Base-by-base conservation (phyloP, 2,888 invertebrate genomes). In the Heteromyza rotundicornis region DNA sequence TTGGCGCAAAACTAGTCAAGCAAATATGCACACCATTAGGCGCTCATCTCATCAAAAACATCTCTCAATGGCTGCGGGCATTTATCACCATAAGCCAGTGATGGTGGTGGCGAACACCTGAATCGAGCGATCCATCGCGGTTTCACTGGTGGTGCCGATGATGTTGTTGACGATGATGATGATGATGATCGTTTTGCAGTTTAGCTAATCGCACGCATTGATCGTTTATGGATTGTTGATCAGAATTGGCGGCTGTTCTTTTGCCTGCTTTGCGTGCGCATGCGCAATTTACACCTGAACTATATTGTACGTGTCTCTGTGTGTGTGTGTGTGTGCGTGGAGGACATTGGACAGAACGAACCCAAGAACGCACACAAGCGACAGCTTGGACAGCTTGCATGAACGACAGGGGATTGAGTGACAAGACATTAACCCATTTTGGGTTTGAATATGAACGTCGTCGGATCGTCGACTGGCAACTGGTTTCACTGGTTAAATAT, bases 201-300 rank as follows among this genome's bases (percentile, higher is more conserved):
- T 40, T 40, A n/a, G n/a, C 40, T 40, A 40, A 40, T 40, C 10
- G 2, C 5, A 14, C 40, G n/a, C 40, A n/a, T n/a, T n/a, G 40
- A 40, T 40, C 40, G n/a, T n/a, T 40, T 40, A 40, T 40, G n/a
- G 40, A 14, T 14, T 8, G 10, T 40, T 40, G n/a, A 40, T 40
- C 40, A n/a, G 40, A 8, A 40, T 40, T n/a, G n/a, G 40, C 40
- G 8, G 8, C 40, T n/a, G n/a, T n/a, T n/a, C n/a, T n/a, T 40
- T n/a, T 40, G 40, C n/a, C 40, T 14, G 40, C 40, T 40, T 40
- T n/a, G 40, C n/a, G n/a, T n/a, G 40, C 40, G 40, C 40, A 40
- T 40, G 40, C 40, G 3, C 40, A n/a, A n/a, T n/a, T 40, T 7
- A 40, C 40, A 40, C 40, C 40, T 32, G 32, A 32, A 12, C n/a